Evolutionary conservation across 2,113 vertebrate genomes (phyloP).

Genomic region (Dipodomys stephensi): DNA sequence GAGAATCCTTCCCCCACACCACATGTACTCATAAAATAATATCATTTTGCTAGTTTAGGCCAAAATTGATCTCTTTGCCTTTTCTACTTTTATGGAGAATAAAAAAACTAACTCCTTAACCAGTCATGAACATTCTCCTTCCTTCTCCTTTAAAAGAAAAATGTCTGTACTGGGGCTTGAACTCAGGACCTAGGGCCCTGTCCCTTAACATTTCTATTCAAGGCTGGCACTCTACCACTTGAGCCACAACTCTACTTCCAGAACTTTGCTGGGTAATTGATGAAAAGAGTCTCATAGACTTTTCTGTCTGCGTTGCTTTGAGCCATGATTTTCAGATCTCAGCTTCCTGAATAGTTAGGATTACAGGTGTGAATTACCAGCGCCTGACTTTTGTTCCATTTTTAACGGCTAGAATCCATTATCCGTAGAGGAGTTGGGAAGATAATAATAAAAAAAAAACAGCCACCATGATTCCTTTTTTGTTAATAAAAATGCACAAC

Average conservation of each 20-base stretch:
- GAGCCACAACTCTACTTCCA: too few relatives aligned
- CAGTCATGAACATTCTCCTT: neutral
- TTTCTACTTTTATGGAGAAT: neutral
- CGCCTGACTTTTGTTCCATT: neutral
- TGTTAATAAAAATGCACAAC: neutral
- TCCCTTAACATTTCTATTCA: too few relatives aligned
- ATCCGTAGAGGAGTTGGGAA: neutral
- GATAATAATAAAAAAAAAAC: neutral
- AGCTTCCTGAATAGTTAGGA: too few relatives aligned
- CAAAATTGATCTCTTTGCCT: neutral
- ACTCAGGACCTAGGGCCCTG: too few relatives aligned
- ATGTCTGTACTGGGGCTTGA: too few relatives aligned
- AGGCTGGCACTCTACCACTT: too few relatives aligned
- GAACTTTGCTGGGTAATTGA: too few relatives aligned
- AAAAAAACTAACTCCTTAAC: neutral
- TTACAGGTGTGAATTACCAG: too few relatives aligned
- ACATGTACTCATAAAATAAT: neutral
- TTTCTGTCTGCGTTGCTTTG: too few relatives aligned
- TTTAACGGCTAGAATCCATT: neutral
- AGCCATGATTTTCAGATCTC: too few relatives aligned
- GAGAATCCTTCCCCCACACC: neutral
- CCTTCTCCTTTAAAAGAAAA: too few relatives aligned
- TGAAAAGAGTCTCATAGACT: too few relatives aligned
- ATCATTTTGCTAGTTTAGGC: neutral
- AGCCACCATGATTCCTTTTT: neutral